Conservation (phyloP, 1,140 invertebrate genomes). For the Matsumurasca onukii region DNA sequence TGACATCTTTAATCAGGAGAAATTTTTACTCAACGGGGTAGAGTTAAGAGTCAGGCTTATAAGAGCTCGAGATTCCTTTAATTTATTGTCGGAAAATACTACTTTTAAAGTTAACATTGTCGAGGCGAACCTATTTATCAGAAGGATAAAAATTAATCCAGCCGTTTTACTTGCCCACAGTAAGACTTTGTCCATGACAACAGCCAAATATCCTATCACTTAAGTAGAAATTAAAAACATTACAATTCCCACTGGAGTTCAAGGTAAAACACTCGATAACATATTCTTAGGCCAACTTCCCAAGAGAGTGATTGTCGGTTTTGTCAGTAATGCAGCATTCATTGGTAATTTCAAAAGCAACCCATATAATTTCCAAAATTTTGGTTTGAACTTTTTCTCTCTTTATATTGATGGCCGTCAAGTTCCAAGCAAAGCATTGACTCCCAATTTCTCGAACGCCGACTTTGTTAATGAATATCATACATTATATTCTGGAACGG, state of each 20-base stretch:
- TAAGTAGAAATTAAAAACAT: conserved; percentile 47
- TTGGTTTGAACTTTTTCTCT: conserved; percentile 39
- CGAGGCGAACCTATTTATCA: conserved; percentile 45
- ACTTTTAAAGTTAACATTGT: conserved; percentile 38
- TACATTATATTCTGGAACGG: not conserved
- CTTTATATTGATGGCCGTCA: conserved; percentile 34
- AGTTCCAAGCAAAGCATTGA: conserved; percentile 33
- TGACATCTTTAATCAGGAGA: conserved; percentile 46
- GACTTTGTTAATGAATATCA: not conserved
- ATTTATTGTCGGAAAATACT: conserved; percentile 42
- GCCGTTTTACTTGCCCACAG: conserved; percentile 45
- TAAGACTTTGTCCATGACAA: conserved; percentile 44
- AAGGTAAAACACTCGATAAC: conserved; percentile 46
- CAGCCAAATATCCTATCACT: conserved; percentile 49
- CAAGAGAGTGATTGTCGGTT: conserved; percentile 47
- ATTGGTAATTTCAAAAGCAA: conserved; percentile 46
- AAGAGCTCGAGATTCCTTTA: conserved; percentile 45
- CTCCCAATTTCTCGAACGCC: not conserved
- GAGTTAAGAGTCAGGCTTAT: conserved; percentile 46
- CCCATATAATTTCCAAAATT: conserved; percentile 48
- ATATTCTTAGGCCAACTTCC: conserved; percentile 47
- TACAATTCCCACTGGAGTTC: conserved; percentile 43
- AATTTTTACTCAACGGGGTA: conserved; percentile 48
- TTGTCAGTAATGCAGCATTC: conserved; percentile 48
- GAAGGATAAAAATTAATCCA: conserved; percentile 45